Conservation (phyloP, 92 coral and sea anemone species). For the Phymanthus crucifer region DNA sequence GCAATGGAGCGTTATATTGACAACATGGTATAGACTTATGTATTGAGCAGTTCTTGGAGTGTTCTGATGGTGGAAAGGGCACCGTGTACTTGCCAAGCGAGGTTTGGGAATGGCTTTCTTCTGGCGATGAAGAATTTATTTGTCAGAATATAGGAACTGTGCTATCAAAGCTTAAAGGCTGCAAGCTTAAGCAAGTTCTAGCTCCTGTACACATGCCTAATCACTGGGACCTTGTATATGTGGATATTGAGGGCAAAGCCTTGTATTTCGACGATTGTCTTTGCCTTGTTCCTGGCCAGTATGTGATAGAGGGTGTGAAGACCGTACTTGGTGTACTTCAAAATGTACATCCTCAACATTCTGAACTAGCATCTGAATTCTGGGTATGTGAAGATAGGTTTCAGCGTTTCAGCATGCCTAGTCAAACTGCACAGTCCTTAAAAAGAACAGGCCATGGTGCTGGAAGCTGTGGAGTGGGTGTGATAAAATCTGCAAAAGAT, state of each 20-base stretch:
- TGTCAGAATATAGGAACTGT: neutral
- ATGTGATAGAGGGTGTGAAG: constrained; percentile 7
- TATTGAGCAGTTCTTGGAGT: constrained; percentile 3
- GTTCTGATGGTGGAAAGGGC: constrained; percentile 13
- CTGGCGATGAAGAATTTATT: constrained; percentile 9
- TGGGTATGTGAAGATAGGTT: constrained; percentile 10
- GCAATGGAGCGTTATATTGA: constrained; percentile 32
- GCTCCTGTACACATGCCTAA: constrained; percentile 44
- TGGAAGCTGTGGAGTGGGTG: constrained; percentile 33
- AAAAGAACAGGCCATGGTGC: constrained; percentile 22
- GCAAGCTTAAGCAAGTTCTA: constrained; percentile 17
- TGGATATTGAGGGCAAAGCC: constrained; percentile 11
- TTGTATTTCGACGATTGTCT: constrained; percentile 41
- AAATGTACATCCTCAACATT: constrained; percentile 9
- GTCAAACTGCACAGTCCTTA: constrained; percentile 12
- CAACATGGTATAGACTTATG: constrained; percentile 34
- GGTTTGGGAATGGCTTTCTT: constrained; percentile 23
- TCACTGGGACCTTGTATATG: constrained; percentile 44
- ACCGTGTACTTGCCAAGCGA: constrained; percentile 30
- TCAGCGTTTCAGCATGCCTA: constrained; percentile 44
- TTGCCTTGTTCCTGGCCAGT: neutral
- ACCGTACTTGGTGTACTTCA: constrained; percentile 5
- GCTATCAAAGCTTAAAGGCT: neutral
- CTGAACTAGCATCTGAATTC: constrained; percentile 3
- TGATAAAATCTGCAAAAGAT: constrained; percentile 14